Conservation (phyloP, 2,797 vertebrate genomes). For the Prunella strophiata region DNA sequence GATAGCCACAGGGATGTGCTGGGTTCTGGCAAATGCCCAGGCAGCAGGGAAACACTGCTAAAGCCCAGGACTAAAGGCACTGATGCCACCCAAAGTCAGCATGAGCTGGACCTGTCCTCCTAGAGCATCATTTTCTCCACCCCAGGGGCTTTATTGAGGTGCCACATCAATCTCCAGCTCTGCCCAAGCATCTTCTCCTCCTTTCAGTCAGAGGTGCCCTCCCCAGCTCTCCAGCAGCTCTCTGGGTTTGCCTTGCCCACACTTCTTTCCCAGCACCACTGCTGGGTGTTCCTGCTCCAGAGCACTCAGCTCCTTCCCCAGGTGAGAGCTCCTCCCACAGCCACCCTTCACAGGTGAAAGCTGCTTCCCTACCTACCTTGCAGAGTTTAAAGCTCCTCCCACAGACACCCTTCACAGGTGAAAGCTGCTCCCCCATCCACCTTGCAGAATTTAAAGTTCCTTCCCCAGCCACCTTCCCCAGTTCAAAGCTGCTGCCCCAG, state of each 20-base stretch:
- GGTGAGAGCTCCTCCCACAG: neutral
- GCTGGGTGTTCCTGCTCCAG: neutral
- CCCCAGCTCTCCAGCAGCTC: neutral
- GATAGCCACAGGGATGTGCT: no score
- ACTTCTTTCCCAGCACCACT: fast-evolving
- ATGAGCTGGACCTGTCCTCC: neutral
- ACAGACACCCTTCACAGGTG: no score
- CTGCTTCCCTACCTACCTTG: no score
- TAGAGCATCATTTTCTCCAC: neutral
- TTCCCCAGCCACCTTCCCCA: no score
- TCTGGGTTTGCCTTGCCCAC: neutral
- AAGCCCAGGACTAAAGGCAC: neutral
- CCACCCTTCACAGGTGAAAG: neutral
- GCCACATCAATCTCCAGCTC: neutral
- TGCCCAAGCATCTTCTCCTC: neutral
- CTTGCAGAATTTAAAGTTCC: no score
- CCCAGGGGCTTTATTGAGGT: neutral
- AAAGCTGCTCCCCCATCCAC: no score
- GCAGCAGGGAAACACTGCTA: neutral
- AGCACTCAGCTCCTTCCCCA: neutral
- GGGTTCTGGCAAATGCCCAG: neutral
- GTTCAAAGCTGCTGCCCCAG: no score
- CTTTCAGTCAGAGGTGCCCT: neutral
- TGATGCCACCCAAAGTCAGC: neutral
- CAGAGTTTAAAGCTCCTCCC: no score